Base-by-base conservation (phyloP, 2,113 vertebrate species). In the Octodon degus region DNA sequence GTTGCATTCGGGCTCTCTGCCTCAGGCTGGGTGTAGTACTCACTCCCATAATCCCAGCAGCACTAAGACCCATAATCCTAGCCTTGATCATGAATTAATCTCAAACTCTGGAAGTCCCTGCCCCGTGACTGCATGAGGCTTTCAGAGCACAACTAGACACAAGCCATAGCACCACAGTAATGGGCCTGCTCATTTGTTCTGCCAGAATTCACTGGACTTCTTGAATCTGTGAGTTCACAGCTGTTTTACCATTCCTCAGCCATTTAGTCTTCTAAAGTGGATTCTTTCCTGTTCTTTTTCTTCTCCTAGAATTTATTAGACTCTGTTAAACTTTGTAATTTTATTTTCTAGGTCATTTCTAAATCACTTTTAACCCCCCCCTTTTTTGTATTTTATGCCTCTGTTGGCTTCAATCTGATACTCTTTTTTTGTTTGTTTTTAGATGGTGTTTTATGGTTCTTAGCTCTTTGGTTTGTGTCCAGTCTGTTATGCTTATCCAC, bases 171-270 rank as follows among this genome's bases (percentile, higher is more conserved):
- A 43, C 43, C 43, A 43, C 43, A 43, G 13, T 50, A 24, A 84
- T 40, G 65, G 1, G 16, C n/a, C n/a, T n/a, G n/a, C 50, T 90
- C 37, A 74, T 50, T 89, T 76, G 11, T 89, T 81, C 37, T 94
- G 1, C 40, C 93, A 14, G 27, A 50, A 88, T 53, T 85, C 47
- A 68, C 2, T 88, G 17, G 76, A 47, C 16, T 90, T 90, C 24
- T 20, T 84, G 50, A 95, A n/a, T 94, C 67, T 96, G 27, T 88
- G 12, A 37, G 76, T 85, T 74, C 58, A 50, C 60, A 37, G 65
- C 10, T 84, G 58, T 70, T 83, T 89, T 22, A 53, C 8, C 2
- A 62, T 77, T 82, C 32, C 30, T 70, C n/a, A 74, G 34, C 12
- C 63, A 67, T 77, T 90, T 22, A 50, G 19, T 86, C 17, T 95